Conservation (phyloP, 1,140 invertebrate genomes). For the Rhopalosiphum padi region DNA sequence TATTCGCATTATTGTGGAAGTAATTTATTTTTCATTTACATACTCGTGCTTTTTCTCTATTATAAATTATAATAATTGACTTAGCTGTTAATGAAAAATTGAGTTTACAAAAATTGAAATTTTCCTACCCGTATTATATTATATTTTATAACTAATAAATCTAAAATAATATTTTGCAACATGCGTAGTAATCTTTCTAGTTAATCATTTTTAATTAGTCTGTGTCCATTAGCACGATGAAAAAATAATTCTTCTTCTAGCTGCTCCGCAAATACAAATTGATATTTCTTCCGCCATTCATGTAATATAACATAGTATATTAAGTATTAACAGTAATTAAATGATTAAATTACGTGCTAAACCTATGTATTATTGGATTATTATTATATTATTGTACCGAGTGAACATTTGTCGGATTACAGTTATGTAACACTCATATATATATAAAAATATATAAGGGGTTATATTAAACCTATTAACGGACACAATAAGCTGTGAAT, state of each 20-base stretch:
- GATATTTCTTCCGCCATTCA: neutral
- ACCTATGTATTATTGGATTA: neutral
- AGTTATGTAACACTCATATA: neutral
- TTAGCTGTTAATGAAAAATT: neutral
- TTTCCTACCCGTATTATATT: neutral
- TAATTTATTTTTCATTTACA: neutral
- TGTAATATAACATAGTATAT: neutral
- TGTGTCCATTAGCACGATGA: neutral
- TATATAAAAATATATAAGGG: neutral
- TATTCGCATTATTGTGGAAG: neutral
- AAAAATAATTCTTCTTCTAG: neutral
- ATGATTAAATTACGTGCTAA: neutral
- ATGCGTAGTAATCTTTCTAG: neutral
- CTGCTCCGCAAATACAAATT: neutral
- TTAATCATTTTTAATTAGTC: neutral
- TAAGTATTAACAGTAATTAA: neutral
- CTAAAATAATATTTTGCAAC: neutral
- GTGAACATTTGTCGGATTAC: neutral
- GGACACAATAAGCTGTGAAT: neutral
- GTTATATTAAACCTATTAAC: neutral
- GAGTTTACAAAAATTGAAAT: neutral
- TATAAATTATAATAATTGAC: conserved; percentile 1
- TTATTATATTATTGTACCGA: neutral
- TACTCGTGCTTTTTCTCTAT: neutral
- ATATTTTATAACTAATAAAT: neutral